phyloP scores from a whole-genome alignment of 2,113 vertebrate genomes.

The Trematocara stigmaticum region DNA sequence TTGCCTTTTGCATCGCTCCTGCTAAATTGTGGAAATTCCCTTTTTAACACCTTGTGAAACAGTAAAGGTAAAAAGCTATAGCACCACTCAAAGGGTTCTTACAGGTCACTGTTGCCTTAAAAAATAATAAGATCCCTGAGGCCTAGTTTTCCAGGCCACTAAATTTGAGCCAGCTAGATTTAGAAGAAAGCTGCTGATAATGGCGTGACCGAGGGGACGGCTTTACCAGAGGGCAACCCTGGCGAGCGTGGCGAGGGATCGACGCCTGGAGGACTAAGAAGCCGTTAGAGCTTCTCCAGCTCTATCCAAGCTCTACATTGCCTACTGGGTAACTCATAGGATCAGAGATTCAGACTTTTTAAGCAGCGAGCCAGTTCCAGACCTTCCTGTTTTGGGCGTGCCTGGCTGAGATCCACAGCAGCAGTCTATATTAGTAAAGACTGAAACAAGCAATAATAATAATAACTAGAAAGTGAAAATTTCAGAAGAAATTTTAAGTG shows the following conservation, averaged over 20 bases:
- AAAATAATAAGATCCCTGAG: neutral
- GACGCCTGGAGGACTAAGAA: rapidly evolving
- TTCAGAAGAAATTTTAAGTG: too few species aligned
- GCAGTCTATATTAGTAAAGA: neutral
- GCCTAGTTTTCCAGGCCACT: neutral
- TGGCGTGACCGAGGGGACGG: neutral
- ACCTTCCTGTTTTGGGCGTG: neutral
- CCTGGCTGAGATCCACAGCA: neutral
- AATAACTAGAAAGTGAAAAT: too few species aligned
- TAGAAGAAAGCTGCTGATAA: neutral
- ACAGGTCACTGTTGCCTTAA: neutral
- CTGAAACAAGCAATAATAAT: neutral
- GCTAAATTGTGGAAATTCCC: neutral
- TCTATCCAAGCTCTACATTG: neutral
- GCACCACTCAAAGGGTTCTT: neutral
- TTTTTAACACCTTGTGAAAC: neutral
- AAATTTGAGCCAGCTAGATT: neutral
- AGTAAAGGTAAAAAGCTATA: neutral
- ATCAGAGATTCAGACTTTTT: neutral
- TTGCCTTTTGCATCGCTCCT: neutral
- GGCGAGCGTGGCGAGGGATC: neutral
- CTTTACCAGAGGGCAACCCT: neutral
- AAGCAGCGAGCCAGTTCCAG: neutral
- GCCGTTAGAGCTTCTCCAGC: neutral
- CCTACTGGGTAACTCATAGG: neutral